Evolutionary conservation across 92 coral and sea anemone genomes (phyloP), one percentile per base, ranked within the genome.

Genomic region (Epizoanthus rinbou): DNA sequence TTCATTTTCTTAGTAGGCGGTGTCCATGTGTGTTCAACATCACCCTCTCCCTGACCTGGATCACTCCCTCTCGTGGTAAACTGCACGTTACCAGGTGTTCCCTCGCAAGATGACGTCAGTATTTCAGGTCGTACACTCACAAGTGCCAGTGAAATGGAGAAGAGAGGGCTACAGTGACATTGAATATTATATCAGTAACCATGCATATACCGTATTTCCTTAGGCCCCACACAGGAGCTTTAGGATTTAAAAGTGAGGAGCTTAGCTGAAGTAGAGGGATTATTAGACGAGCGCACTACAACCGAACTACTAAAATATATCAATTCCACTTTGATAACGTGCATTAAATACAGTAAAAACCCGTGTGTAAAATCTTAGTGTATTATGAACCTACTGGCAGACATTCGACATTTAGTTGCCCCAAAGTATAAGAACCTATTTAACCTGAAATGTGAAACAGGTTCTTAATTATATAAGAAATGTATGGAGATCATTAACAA

Each of bases 1-100:
- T 59, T 92, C 72, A 33, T 84, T 69, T 80, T 89, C 79, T 92
- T 92, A 2, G 66, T 35, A 37, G 81, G 54, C 39, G 90, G 88
- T 64, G 31, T 68, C 37, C 16, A 54, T 22, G 24, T 63, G 41
- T 78, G 70, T 8, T 62, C 59, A 23, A 33, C 21, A 23, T 41
- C 43, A 16, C 57, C 24, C 64, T 24, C 14, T 60, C 25, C 37
- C 25, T 11, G 59, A 8, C 24, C 19, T 21, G 6, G 19, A 39
- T 1, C 43, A 73, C 60, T 11, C 6, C 17, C 21, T 76, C 66
- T 14, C 16, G 68, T 35, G 24, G 64, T 57, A 65, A 50, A 80
- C 16, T 75, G 69, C 25, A 23, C 25, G 9, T 66, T 17, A 13
- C 66, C 39, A 24, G 37, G 47, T 64, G 47, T 17, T 41, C 23